Base-by-base conservation (phyloP, 53 echinoderm and acorn worm genomes). In the Holothuria scabra region DNA sequence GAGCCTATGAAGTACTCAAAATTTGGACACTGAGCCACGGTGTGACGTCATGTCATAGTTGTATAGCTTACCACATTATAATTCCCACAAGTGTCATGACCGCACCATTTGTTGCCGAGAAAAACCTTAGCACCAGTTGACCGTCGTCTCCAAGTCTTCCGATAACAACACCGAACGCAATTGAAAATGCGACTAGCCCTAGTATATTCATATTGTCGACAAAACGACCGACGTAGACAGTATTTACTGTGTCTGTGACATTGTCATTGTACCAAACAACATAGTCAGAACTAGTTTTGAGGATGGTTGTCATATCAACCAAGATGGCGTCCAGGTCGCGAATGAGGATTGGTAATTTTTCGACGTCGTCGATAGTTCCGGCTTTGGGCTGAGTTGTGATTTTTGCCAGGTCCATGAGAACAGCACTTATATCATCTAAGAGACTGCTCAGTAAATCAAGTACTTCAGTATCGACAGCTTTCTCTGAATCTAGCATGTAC, bases 201-300 rank as follows among this genome's bases (percentile, higher is more conserved):
- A 97, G 87, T 66, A 97, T 97, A 72, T 97, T 97, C 97, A 97
- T 97, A 62, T 87, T 90, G 80, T 88, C 88, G 35, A 83, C 86
- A 44, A 89, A 95, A 26, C 66, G 67, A 16, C 89, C 91, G 19
- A 48, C 85, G 71, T 88, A 97, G 10, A 76, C 44, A 7, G 59
- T 85, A 61, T 79, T 84, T 10, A 85, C 79, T 19, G 32, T 58
- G 22, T 80, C 81, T 16, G 87, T 85, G 18, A 56, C 37, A 72
- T 89, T 89, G 28, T 56, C 67, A 22, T 82, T 57, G 58, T 91
- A 70, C 60, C 65, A 72, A 23, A 91, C 59, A 28, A 83, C 84
- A 72, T 93, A 91, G 46, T 85, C 84, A 24, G 85, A 82, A 41
- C 84, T 91, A 63, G 82, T 85, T 29, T 86, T 41, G 9, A 95